Base-by-base conservation (phyloP, 2,888 invertebrate genomes). In the Iphiclides podalirius region DNA sequence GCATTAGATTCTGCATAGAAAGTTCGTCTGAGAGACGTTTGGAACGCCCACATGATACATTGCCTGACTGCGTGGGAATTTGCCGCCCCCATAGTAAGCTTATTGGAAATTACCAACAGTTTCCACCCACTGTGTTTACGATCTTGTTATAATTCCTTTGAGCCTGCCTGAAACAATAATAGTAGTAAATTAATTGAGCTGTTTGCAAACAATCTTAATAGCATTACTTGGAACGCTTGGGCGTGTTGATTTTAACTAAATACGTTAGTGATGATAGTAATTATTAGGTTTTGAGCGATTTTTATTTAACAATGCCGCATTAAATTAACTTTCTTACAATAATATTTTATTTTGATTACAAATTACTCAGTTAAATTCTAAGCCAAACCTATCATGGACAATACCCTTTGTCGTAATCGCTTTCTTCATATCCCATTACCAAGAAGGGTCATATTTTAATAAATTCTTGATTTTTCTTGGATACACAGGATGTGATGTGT, bases 51-150 rank as follows among this genome's bases (percentile, higher is more conserved):
- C 53, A 26, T 35, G 38, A 47, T 43, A 52, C 45, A n/a, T n/a
- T n/a, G n/a, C n/a, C 6, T 2, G 31, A 62, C 66, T 73, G 64
- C 70, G 69, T 67, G 59, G 60, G 59, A 31, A 42, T 17, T 33
- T 9, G 16, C 16, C 20, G 11, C 41, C 20, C 39, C 28, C 35
- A 12, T 15, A 8, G 20, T 33, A 37, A 15, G 41, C 36, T 42
- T 37, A 36, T 28, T 37, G 2, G 48, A 15, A 36, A 11, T 16
- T 12, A 36, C 13, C 14, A 17, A 26, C 23, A 11, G 16, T 8
- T 9, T 47, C 28, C 41, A 8, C 42, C 42, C 31, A 42, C 36
- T 31, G 40, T 36, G 40, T 33, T 42, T 47, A 36, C 39, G 16
- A 15, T 12, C 4, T 1, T 17, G 42, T 13, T 35, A 31, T 16